These are phyloP conservation scores for Serripes groenlandicus DNA, from an alignment of 2,888 invertebrate genomes.

Conservation along the genomic window DNA sequence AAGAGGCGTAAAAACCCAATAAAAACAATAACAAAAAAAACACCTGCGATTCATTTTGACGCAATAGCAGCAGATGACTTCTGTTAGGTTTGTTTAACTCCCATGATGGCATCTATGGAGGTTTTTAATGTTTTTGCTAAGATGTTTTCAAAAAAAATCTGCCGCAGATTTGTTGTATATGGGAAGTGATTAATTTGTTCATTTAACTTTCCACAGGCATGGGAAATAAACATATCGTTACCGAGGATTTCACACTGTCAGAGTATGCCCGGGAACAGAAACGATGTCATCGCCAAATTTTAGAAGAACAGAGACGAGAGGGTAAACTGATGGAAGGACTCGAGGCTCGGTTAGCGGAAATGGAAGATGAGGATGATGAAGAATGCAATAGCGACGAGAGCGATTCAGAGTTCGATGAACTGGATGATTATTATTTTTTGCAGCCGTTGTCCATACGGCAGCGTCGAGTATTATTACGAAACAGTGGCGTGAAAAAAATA, in stretches of 20 bases:
- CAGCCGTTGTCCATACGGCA: constrained; percentile 97
- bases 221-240: constrained; percentile 90
- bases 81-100: no score
- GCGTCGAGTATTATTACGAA: constrained; percentile 93
- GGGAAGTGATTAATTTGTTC: no score
- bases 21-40: no score
- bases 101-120: no score
- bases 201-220: constrained; percentile 91
- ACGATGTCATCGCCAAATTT: constrained; percentile 93
- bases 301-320: constrained; percentile 91
- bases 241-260: constrained; percentile 92
- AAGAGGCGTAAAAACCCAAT: no score
- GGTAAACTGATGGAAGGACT: constrained; percentile 80
- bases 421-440: constrained; percentile 85
- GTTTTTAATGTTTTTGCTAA: no score
- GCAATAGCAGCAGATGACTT: no score
- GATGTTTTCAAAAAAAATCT: no score
- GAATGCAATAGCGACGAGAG: constrained; percentile 77
- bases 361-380: constrained; percentile 74
- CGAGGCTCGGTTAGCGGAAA: constrained; percentile 65
- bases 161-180: no score
- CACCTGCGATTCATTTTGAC: no score
- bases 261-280: constrained; percentile 97
- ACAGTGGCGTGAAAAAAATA: constrained; percentile 97
- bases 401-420: constrained; percentile 78